These are phyloP conservation scores for Reinhardtius hippoglossoides DNA, from an alignment of 2,113 vertebrate species.

Conservation along the genomic window DNA sequence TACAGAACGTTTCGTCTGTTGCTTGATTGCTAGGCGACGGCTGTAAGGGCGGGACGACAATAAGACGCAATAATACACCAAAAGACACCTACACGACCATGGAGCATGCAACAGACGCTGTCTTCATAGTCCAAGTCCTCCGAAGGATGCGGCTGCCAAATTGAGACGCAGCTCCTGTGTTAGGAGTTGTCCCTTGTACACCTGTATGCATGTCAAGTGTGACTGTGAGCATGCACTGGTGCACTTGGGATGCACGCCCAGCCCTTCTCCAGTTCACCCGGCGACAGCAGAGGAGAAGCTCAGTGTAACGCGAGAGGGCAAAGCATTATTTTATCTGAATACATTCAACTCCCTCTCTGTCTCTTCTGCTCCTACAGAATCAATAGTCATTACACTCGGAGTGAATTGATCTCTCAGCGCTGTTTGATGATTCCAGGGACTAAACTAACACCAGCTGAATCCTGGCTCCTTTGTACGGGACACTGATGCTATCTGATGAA, in stretches of 20 bases:
- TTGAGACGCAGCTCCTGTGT: background rate
- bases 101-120: no score
- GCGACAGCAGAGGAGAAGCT: slow-evolving; percentile 33
- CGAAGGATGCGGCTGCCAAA: background rate
- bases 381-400: slow-evolving; percentile 77
- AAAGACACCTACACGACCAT: no score
- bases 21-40: no score
- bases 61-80: no score
- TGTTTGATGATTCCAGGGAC: slow-evolving; percentile 70
- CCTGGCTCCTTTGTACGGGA: slow-evolving; percentile 1
- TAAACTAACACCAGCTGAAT: slow-evolving; percentile 71
- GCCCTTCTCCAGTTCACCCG: slow-evolving; percentile 22
- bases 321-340: slow-evolving; percentile 77
- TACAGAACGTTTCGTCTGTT: no score
- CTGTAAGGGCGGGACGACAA: no score
- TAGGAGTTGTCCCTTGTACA: background rate
- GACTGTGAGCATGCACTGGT: background rate
- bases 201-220: background rate
- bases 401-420: slow-evolving; percentile 70
- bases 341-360: slow-evolving; percentile 67
- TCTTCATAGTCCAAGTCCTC: no score
- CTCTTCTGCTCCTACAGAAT: slow-evolving; percentile 65
- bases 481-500: slow-evolving; percentile 52
- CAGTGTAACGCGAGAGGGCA: slow-evolving; percentile 46
- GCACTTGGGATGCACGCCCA: slow-evolving; percentile 48